Percentiles rank a stretch among this genome's conserved stretches.
Evolutionary conservation across 2,888 invertebrate species (phyloP).

Genomic region (Trichopoda pennipes): DNA sequence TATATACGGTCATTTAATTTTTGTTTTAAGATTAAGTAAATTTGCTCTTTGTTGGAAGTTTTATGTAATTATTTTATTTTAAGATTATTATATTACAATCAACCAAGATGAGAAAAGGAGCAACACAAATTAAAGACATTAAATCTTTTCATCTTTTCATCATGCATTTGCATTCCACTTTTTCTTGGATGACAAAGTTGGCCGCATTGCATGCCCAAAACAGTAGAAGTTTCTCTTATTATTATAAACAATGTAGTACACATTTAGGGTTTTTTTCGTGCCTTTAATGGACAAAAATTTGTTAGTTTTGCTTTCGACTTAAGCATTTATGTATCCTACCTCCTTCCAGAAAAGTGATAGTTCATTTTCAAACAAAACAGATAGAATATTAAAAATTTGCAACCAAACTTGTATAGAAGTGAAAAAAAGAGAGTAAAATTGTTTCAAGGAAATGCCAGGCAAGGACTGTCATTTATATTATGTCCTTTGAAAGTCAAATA

Average conservation of each 20-base stretch:
- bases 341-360: slow-evolving; percentile 31
- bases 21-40: slow-evolving; percentile 37
- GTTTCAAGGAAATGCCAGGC: too few species aligned
- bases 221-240: slow-evolving; percentile 15
- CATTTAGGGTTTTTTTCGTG: slow-evolving; percentile 2
- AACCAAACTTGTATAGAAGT: slow-evolving; percentile 6
- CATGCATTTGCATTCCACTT: not conserved
- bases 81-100: slow-evolving; percentile 12
- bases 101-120: slow-evolving; percentile 8
- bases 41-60: slow-evolving; percentile 31
- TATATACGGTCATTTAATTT: slow-evolving; percentile 29
- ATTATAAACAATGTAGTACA: slow-evolving; percentile 24
- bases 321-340: slow-evolving; percentile 32
- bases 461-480: too few species aligned
- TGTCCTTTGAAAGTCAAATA: too few species aligned
- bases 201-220: slow-evolving; percentile 24
- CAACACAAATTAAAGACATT: slow-evolving; percentile 35
- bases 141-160: slow-evolving; percentile 22
- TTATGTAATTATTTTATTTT: slow-evolving; percentile 39
- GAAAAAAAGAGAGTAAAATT: not conserved
- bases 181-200: not conserved
- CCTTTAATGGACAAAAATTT: slow-evolving; percentile 16
- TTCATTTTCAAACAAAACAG: slow-evolving; percentile 13
- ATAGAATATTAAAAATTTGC: too few species aligned
- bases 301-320: slow-evolving; percentile 38